Evolutionary conservation across 2,113 vertebrate species (phyloP).

Genomic region (Pterophyllum scalare): DNA sequence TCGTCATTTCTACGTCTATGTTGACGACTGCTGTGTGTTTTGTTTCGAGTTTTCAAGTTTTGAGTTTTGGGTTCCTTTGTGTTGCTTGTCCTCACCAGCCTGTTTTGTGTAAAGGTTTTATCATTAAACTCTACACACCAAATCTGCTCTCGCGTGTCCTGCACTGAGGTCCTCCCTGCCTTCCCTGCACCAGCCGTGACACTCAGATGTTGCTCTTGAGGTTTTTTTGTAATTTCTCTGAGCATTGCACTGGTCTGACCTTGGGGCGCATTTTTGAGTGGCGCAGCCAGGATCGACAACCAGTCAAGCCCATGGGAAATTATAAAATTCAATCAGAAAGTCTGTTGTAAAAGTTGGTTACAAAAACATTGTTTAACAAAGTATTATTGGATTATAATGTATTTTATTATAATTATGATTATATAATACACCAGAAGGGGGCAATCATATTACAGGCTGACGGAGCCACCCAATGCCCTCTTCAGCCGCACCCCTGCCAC

Average conservation of each 20-base stretch:
- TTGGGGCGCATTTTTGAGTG: not conserved
- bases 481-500: not conserved
- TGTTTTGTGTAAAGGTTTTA: no score
- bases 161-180: no score
- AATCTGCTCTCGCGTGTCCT: no score
- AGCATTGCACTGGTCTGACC: not conserved
- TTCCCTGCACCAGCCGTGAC: no score
- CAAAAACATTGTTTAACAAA: accelerated
- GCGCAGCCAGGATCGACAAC: not conserved
- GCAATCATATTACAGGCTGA: not conserved
- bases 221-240: not conserved
- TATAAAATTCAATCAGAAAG: not conserved
- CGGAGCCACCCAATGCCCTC: not conserved
- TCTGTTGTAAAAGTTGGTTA: not conserved
- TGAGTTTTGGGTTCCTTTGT: no score
- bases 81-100: no score
- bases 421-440: not conserved
- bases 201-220: not conserved
- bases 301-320: not conserved
- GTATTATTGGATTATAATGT: not conserved
- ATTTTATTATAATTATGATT: not conserved
- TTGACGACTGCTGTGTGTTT: no score
- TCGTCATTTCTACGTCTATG: no score
- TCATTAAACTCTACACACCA: no score
- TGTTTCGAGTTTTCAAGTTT: no score